These are phyloP conservation scores for Cantharis flavilabris DNA, from an alignment of 2,888 invertebrate genomes.

Conservation along the genomic window DNA sequence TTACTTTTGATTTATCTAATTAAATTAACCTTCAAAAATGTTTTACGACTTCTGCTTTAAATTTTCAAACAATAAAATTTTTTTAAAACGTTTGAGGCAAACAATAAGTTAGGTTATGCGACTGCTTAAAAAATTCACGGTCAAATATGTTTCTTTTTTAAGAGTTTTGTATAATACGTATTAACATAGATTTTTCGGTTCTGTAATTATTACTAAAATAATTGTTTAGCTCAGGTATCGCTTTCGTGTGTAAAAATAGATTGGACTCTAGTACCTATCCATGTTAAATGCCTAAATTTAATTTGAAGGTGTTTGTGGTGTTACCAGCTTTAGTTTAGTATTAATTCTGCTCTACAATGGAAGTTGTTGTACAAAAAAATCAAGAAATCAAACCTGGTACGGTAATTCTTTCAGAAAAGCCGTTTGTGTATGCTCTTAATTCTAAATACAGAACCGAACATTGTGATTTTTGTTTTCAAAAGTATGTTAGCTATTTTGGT, in stretches of 20 bases:
- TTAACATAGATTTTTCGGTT: not conserved
- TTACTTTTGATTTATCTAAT: not conserved
- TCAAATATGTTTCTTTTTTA: not conserved
- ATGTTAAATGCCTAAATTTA: not conserved
- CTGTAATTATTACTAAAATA: not conserved
- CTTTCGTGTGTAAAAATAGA: not conserved
- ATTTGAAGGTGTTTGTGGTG: not conserved
- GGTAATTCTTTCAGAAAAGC: conserved; percentile 71
- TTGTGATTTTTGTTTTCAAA: conserved; percentile 78
- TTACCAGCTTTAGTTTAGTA: not conserved
- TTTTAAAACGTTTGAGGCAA: not conserved
- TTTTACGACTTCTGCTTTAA: not conserved
- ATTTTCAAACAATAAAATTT: not conserved
- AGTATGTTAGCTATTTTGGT: conserved; percentile 59
- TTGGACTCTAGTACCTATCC: not conserved
- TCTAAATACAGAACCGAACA: conserved; percentile 70
- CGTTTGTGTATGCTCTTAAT: conserved; percentile 75
- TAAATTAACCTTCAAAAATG: not conserved
- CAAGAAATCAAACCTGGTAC: conserved; percentile 64
- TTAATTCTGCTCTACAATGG: not conserved
- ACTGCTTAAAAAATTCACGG: not conserved
- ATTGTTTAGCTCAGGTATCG: not conserved
- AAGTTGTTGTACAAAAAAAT: not conserved
- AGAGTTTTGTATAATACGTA: not conserved
- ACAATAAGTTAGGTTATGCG: not conserved